Evolutionary conservation across 1,140 invertebrate genomes (phyloP), one percentile per base, ranked within the genome.

Genomic region (Stegodyphus mimosarum): DNA sequence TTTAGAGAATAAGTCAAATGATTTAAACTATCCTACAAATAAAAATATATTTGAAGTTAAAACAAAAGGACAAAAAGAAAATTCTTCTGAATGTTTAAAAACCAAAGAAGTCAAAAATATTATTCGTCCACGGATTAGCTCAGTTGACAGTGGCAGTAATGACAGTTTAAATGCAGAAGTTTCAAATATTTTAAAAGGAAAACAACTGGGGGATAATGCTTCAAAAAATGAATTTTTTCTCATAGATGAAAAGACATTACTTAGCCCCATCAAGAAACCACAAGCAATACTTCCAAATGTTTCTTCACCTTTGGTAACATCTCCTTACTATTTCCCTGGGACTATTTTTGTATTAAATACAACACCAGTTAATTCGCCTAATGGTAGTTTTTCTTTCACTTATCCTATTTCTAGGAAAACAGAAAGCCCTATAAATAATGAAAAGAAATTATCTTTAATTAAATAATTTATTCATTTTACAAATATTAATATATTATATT

Each of bases 101-200:
- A 33, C 33, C 33, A 33, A 33, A 33, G 33, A 33, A 33, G 33
- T 33, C 33, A 33, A 33, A 33, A 33, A 33, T 33, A 33, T n/a
- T n/a, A n/a, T 33, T 33, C 33, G 3, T 33, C 33, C 33, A 33
- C 33, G 33, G 33, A 33, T 33, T 3, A 33, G 33, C 15, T 67
- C 64, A 67, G 76, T 4, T 51, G 52, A 84, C 13, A 84, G 49
- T 48, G 48, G 48, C 17, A 81, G 78, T 18, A 81, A 51, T 17
- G 80, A 83, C 48, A 83, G 80, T 33, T 9, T 83, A 48, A 83
- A 83, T 83, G 6, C 52, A 18, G 80, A 76, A 84, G 51, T 84
- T 18, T 55, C 81, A 6, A 48, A 76, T n/a, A 76, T 69, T 49
- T 69, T 75, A 13, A 84, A 83, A 15, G 71, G 10, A 73, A 72